A percentile compares a stretch with the other conserved stretches of the same genome.
Evolutionary conservation across 2,113 vertebrate species (phyloP).

Genomic region (Marmota monax): DNA sequence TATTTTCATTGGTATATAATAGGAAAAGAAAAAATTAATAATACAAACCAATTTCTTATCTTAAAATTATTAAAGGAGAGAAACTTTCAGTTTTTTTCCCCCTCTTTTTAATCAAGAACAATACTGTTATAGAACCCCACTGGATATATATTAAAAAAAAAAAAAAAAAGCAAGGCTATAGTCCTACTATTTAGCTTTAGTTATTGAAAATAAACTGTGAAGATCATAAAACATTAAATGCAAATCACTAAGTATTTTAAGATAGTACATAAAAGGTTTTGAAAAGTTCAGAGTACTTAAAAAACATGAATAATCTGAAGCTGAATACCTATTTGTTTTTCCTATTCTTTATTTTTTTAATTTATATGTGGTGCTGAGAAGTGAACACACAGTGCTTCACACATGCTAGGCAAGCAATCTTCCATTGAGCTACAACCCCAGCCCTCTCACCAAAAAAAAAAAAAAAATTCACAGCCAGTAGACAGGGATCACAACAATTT

Average conservation of each 20-base stretch:
- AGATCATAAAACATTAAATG: slow-evolving; percentile 21
- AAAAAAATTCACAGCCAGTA: slow-evolving; percentile 22
- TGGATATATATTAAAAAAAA: background rate
- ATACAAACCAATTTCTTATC: slow-evolving; percentile 52
- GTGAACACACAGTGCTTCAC: no score
- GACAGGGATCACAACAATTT: slow-evolving; percentile 36
- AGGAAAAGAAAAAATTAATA: background rate
- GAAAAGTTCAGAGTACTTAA: slow-evolving; percentile 36
- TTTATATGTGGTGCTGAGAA: no score
- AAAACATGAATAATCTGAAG: slow-evolving; percentile 48
- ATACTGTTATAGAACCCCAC: background rate
- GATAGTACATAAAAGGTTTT: slow-evolving; percentile 46
- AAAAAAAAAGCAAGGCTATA: background rate
- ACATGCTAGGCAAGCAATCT: no score
- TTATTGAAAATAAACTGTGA: slow-evolving; percentile 50
- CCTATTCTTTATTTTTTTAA: background rate
- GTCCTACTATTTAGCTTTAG: background rate
- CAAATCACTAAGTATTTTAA: slow-evolving; percentile 44
- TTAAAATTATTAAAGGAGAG: slow-evolving; percentile 56
- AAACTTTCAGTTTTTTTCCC: background rate
- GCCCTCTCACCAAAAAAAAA: background rate
- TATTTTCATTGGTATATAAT: background rate
- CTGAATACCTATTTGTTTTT: slow-evolving; percentile 10
- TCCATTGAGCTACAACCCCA: no score
- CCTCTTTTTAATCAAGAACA: slow-evolving; percentile 5